phyloP scores from a whole-genome alignment of 2,888 invertebrate genomes.

The Metallyticus violacea region DNA sequence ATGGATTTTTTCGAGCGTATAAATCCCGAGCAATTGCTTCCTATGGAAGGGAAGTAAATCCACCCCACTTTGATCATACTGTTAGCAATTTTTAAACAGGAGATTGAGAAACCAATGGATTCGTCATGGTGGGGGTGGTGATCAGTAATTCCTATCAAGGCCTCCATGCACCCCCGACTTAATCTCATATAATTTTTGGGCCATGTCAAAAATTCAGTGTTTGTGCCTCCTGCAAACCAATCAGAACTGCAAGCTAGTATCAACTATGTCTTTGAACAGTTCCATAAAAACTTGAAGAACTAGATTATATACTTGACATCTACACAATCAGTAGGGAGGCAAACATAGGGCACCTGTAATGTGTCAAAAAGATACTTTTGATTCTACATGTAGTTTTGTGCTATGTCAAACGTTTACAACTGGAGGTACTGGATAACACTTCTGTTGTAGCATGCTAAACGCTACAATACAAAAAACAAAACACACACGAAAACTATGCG shows the following conservation, averaged over 20 bases:
- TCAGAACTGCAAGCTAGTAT: neutral
- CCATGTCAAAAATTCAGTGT: neutral
- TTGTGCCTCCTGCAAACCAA: neutral
- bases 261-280: no score
- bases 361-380: no score
- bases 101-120: conserved; percentile 6
- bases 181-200: neutral
- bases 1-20: no score
- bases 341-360: no score
- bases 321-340: no score
- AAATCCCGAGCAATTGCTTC: no score
- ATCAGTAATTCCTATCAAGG: conserved; percentile 3
- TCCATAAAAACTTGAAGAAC: no score
- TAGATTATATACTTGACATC: no score
- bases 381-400: no score
- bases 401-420: no score
- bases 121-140: neutral
- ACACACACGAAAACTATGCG: no score
- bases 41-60: no score
- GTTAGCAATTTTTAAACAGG: neutral
- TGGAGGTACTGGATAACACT: neutral
- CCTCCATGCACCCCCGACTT: neutral
- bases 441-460: neutral
- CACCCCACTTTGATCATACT: conserved; percentile 5
- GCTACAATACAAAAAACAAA: neutral